Base-by-base conservation (phyloP, 1,140 invertebrate species). In the Temnothorax curvispinosus region DNA sequence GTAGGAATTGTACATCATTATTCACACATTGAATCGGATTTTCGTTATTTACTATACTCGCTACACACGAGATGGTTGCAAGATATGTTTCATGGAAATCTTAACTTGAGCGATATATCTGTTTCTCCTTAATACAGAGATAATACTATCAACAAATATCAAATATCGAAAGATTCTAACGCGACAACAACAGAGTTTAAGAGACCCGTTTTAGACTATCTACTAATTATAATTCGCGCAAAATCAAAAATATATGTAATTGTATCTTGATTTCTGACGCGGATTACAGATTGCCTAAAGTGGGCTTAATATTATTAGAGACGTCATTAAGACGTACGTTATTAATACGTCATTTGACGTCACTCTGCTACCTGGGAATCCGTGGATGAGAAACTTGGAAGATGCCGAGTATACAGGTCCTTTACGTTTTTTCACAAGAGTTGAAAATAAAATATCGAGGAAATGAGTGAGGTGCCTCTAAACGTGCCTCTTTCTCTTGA, bases 1-100 rank as follows among this genome's bases (percentile, higher is more conserved):
- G 47, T n/a, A 21, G 5, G n/a, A 75, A 38, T 74, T 47, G 8
- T 85, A 47, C 44, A 69, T 82, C 38, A 58, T 32, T 78, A 21
- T 50, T 47, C 2, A 56, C n/a, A 62, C 8, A 71, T 81, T 67
- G 15, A 62, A 74, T 72, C 67, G 0, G 38, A 58, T 47, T 38
- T 21, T 38, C 6, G 18, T 27, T 72, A 72, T 54, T 4, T 0
- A 35, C 27, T 72, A 7, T 8, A 8, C 35, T 65, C 5, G 11
- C 15, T 35, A 32, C 35, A 65, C 18, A 35, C 15, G 7, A 0
- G 35, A 67, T 21, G 4, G n/a, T n/a, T n/a, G 35, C 3, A 65
- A 65, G 7, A 44, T 67, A 21, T 67, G 9, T 67, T n/a, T 41
- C n/a, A 67, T 38, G 1, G 35, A 65, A 65, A 41, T 65, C 1